A percentile compares a stretch with the other conserved stretches of the same genome.
phyloP scores from a whole-genome alignment of 2,113 vertebrate genomes.

The Pseudorectes ferrugineus region DNA sequence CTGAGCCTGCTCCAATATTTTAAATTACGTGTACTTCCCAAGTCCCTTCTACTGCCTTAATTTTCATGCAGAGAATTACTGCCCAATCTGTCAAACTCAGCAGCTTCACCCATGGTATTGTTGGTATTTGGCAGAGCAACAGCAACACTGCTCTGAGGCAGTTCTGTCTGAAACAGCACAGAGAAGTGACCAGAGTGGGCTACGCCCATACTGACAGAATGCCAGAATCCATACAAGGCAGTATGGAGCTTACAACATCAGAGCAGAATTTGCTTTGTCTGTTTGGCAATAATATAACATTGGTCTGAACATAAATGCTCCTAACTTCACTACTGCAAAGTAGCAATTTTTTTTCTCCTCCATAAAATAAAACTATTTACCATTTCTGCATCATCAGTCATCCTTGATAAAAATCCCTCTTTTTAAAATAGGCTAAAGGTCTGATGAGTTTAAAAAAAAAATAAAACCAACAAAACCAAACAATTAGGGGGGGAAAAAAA shows the following conservation, averaged over 20 bases:
- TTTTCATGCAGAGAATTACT: not conserved
- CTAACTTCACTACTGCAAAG: not conserved
- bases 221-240: not conserved
- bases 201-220: not conserved
- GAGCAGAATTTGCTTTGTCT: not conserved
- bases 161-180: not conserved
- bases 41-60: not conserved
- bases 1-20: not conserved
- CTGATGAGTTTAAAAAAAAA: not conserved
- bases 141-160: not conserved
- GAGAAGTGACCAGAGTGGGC: not conserved
- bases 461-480: not conserved
- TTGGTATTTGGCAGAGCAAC: not conserved
- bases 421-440: not conserved
- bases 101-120: not conserved
- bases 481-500: not conserved
- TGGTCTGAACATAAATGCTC: not conserved
- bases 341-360: not conserved
- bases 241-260: not conserved
- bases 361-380: not conserved
- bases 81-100: not conserved
- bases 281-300: not conserved
- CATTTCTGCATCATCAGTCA: not conserved
- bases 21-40: not conserved
- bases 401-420: not conserved